A percentile compares a stretch with the other conserved stretches of the same genome.
Evolutionary conservation across 2,113 vertebrate genomes (phyloP).

Genomic region (Nipponia nippon): DNA sequence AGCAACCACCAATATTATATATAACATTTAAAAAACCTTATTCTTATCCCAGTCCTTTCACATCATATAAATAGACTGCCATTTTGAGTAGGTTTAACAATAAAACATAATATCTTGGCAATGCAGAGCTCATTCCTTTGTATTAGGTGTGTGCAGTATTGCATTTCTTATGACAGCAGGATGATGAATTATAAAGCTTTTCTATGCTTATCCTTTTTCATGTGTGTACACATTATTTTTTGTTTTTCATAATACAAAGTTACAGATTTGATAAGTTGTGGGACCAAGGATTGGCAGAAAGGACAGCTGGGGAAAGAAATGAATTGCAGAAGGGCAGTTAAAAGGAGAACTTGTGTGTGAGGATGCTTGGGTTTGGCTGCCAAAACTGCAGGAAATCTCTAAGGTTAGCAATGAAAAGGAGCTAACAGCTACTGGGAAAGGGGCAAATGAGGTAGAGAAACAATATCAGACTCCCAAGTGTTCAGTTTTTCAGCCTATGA

Average conservation of each 20-base stretch:
- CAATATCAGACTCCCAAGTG: not conserved
- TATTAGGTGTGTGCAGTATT: not conserved
- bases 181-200: not conserved
- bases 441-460: not conserved
- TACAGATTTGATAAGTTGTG: not conserved
- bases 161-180: not conserved
- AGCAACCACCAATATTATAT: not conserved
- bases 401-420: not conserved
- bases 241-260: not conserved
- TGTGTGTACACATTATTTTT: not conserved
- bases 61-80: not conserved
- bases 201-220: not conserved
- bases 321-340: not conserved
- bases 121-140: not conserved
- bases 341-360: not conserved
- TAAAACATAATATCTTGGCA: not conserved
- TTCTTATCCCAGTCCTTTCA: not conserved
- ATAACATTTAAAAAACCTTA: not conserved
- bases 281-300: not conserved
- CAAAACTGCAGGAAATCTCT: not conserved
- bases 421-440: not conserved
- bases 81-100: not conserved
- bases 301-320: not conserved
- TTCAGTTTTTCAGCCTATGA: not conserved
- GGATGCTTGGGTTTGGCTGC: not conserved